Conservation (phyloP, 2,888 invertebrate species). For the Steinernema scapterisci region DNA sequence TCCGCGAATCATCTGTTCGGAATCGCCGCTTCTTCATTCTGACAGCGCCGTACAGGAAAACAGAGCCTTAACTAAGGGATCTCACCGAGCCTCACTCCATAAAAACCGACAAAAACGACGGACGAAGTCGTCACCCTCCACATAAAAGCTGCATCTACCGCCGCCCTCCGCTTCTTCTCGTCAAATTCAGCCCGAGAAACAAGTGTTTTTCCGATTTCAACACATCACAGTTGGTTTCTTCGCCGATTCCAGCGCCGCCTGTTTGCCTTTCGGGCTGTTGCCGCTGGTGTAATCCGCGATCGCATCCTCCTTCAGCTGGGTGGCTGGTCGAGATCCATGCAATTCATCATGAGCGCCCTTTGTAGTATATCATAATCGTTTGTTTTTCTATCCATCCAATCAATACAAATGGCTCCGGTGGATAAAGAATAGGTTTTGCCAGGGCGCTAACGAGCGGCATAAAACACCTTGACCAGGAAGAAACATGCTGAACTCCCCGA, state of each 20-base stretch:
- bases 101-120: neutral
- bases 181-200: neutral
- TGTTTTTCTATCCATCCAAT: no score
- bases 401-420: no score
- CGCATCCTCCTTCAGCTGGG: constrained; percentile 3
- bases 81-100: no score
- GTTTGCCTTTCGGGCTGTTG: neutral
- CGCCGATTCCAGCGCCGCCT: constrained; percentile 8
- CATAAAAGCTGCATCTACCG: neutral
- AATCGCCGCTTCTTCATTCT: neutral
- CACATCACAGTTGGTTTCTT: constrained; percentile 8
- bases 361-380: constrained; percentile 14
- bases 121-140: neutral
- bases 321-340: neutral
- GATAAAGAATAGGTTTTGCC: no score
- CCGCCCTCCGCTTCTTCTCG: neutral
- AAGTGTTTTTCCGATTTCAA: constrained; percentile 17
- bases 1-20: neutral
- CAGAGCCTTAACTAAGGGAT: neutral
- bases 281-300: constrained; percentile 26
- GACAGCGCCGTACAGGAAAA: neutral
- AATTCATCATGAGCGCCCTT: constrained; percentile 4
- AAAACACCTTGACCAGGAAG: no score
- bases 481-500: no score
- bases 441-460: no score